These are phyloP conservation scores for Mesitornis unicolor DNA, from an alignment of 2,113 vertebrate species.

Conservation along the genomic window DNA sequence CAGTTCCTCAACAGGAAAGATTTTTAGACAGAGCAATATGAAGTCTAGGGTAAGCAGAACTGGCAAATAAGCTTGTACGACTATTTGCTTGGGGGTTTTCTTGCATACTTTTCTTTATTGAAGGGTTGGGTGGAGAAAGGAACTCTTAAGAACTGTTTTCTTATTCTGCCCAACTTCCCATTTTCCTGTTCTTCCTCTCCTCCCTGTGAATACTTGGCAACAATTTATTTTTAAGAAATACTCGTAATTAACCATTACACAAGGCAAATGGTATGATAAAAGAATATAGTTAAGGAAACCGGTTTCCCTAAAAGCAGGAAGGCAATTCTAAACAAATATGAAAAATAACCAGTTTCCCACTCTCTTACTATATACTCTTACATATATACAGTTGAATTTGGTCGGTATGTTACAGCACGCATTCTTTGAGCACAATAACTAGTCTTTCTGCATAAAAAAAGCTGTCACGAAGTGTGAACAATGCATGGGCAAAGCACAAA, in stretches of 20 bases:
- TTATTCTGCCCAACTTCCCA: conserved; percentile 42
- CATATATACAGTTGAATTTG: background rate
- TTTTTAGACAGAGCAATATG: background rate
- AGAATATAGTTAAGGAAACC: background rate
- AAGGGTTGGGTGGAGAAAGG: conserved; percentile 36
- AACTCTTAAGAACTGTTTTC: conserved; percentile 29
- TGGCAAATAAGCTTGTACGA: background rate
- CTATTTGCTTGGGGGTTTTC: conserved; percentile 11
- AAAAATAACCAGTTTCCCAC: background rate
- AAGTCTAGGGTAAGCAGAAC: background rate
- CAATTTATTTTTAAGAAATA: conserved; percentile 20
- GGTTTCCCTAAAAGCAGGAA: background rate
- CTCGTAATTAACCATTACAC: conserved; percentile 33
- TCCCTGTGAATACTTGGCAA: conserved; percentile 33
- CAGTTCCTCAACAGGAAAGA: background rate
- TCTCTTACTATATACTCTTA: background rate
- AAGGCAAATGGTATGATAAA: background rate
- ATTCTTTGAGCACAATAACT: background rate
- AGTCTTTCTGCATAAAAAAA: background rate
- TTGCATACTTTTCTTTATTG: conserved; percentile 40
- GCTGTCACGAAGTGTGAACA: background rate
- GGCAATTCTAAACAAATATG: background rate
- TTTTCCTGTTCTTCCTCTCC: conserved; percentile 43
- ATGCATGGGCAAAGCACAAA: background rate
- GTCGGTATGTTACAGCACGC: background rate